Base-by-base conservation (phyloP, 30 jellyfish, hydroid and myxozoan species). In the Hydra vulgaris region DNA sequence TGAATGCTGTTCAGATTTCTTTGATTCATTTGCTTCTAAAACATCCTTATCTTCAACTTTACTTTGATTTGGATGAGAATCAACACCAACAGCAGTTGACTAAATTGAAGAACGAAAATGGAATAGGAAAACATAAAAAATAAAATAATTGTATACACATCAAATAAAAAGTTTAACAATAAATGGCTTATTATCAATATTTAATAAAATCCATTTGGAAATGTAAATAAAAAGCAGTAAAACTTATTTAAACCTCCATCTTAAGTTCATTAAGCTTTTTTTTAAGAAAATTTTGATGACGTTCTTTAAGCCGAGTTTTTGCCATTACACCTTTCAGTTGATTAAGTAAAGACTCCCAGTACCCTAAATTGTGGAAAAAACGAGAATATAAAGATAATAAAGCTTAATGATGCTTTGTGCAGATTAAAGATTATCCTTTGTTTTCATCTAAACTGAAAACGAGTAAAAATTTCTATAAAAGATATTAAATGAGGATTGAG, bases 331-430 rank as follows among this genome's bases (percentile, higher is more conserved):
- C 96, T 74, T 89, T 94, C 79, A 86, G 67, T 73, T 88, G 96
- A 61, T 89, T 92, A 52, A 94, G 77, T 61, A 94, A 80, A 21
- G 97, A 85, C 76, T 94, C 97, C 99, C 99, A 94, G 77, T 94
- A 94, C 1, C 99, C 99, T 85, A 22, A 26, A 27, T 23, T 17
- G n/a, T n/a, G n/a, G n/a, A n/a, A 79, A 22, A 67, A 53, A 66
- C 26, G 18, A 0, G 25, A n/a, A 15, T 56, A 56, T n/a, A 56
- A n/a, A 56, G 72, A n/a, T n/a, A n/a, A n/a, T n/a, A n/a, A n/a
- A n/a, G n/a, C n/a, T n/a, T n/a, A n/a, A n/a, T n/a, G n/a, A n/a
- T n/a, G n/a, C n/a, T n/a, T n/a, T n/a, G n/a, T n/a, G n/a, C n/a
- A n/a, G n/a, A n/a, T n/a, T n/a, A n/a, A n/a, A n/a, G n/a, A n/a